phyloP scores from a whole-genome alignment of 2,888 invertebrate genomes.

The Ophraella communa region DNA sequence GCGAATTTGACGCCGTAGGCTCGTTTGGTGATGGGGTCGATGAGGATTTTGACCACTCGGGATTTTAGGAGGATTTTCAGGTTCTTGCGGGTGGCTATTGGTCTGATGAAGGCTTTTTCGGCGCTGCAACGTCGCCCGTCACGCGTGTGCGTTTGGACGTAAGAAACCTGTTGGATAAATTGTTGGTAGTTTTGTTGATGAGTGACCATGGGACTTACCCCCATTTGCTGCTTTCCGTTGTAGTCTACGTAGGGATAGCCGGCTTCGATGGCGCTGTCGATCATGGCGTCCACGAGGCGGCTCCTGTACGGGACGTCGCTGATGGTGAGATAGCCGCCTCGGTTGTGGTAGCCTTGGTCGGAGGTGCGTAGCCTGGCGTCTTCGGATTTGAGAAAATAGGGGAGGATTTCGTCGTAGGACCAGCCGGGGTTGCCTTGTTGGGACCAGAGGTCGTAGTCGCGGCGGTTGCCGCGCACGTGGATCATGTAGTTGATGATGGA shows the following conservation, averaged over 20 bases:
- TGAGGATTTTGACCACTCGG: constrained; percentile 70
- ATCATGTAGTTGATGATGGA: constrained; percentile 88
- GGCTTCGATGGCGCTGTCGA: constrained; percentile 68
- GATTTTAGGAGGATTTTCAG: constrained; percentile 70
- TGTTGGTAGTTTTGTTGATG: no score
- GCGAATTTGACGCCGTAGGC: constrained; percentile 75
- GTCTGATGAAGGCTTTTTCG: constrained; percentile 70
- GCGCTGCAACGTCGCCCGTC: constrained; percentile 71
- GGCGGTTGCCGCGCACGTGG: constrained; percentile 66
- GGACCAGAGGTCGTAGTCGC: constrained; percentile 73
- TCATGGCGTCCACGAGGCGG: constrained; percentile 62
- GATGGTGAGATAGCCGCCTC: constrained; percentile 56
- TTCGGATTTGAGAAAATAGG: constrained; percentile 55
- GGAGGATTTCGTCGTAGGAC: constrained; percentile 60
- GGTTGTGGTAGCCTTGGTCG: constrained; percentile 54
- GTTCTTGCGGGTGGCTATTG: constrained; percentile 67
- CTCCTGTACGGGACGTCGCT: constrained; percentile 57
- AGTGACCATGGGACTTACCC: constrained; percentile 59
- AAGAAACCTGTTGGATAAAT: no score
- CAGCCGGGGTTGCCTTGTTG: constrained; percentile 65
- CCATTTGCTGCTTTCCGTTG: constrained; percentile 68
- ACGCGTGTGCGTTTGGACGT: constrained; percentile 67
- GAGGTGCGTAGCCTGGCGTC: constrained; percentile 46
- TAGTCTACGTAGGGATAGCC: constrained; percentile 75
- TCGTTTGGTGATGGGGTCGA: constrained; percentile 66